Evolutionary conservation across 1,140 invertebrate genomes (phyloP), one percentile per base, ranked within the genome.

Genomic region (Drosophila subobscura): DNA sequence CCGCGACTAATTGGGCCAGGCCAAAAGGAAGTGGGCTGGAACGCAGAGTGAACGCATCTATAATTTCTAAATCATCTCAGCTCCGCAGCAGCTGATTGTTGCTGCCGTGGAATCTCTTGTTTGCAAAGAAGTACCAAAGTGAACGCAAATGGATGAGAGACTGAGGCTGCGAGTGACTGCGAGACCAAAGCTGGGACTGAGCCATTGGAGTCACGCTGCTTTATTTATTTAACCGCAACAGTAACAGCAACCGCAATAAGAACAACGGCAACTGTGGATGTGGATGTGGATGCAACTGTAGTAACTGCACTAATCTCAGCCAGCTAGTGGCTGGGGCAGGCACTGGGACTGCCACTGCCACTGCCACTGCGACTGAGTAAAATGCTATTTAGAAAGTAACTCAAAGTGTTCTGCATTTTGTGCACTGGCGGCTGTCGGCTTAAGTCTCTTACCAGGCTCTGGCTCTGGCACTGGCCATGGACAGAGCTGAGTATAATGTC

Each of bases 201-300:
- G 63, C 65, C 42, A 42, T 12, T 56, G 63, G 41, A 68, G 64
- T 56, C 51, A 68, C 51, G 73, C 64, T 86, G 81, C 73, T 76
- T 86, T 85, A 85, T 81, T 85, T 85, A 85, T 81, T 86, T 86
- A 84, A 85, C 81, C 81, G 81, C 81, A 85, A 85, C 67, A 81
- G 66, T 71, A 68, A 68, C 66, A 68, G 63, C 73, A 83, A 85
- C 80, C 80, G 81, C 80, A 85, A 85, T 80, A 86, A 86, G 81
- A 85, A 85, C 81, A 84, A 85, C 80, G 72, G 72, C 67, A 77
- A 61, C 77, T 60, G 54, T 58, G 59, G 16, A 20, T 20, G 54
- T 58, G 59, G 16, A 20, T 20, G 16, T 20, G 16, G 55, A 58
- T 55, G 54, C 67, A 60, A 68, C 70, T 64, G 64, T 45, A 59